These are phyloP conservation scores for Micropoecilia bifurca DNA, from an alignment of 2,797 vertebrate species.

Conservation along the genomic window DNA sequence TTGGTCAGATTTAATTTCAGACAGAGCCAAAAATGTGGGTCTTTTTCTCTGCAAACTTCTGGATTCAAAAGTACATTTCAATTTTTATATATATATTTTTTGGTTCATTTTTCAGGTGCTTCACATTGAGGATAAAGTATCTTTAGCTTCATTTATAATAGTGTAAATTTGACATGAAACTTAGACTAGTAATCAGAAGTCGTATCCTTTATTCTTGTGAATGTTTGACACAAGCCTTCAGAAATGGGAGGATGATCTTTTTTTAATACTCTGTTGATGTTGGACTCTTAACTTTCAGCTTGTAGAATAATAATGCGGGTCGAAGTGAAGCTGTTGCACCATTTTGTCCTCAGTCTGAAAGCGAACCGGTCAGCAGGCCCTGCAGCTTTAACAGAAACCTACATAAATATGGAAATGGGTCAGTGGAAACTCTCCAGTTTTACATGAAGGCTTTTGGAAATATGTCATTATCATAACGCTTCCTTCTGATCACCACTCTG, in stretches of 20 bases:
- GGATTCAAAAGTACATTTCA: too few species aligned
- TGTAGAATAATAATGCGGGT: not conserved
- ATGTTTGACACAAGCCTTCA: not conserved
- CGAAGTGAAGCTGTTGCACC: not conserved
- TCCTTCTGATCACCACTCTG: not conserved
- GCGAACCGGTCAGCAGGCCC: not conserved
- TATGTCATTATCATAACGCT: not conserved
- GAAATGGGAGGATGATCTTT: not conserved
- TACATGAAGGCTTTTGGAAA: not conserved
- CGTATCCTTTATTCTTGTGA: not conserved
- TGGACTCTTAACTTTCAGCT: not conserved
- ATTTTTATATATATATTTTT: not conserved
- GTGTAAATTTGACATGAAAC: not conserved
- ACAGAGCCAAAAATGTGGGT: too few species aligned
- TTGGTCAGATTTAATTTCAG: too few species aligned
- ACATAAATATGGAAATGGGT: not conserved
- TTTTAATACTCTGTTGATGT: not conserved
- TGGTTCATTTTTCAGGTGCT: not conserved
- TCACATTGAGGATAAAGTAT: not conserved
- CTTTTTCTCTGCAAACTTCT: too few species aligned
- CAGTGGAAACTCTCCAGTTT: not conserved
- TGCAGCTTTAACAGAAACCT: not conserved
- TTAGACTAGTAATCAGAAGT: not conserved
- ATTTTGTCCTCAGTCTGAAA: not conserved
- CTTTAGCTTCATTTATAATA: not conserved